Evolutionary conservation across 2,888 invertebrate genomes (phyloP), one percentile per base, ranked within the genome.

Genomic region (Clusia tigrina): DNA sequence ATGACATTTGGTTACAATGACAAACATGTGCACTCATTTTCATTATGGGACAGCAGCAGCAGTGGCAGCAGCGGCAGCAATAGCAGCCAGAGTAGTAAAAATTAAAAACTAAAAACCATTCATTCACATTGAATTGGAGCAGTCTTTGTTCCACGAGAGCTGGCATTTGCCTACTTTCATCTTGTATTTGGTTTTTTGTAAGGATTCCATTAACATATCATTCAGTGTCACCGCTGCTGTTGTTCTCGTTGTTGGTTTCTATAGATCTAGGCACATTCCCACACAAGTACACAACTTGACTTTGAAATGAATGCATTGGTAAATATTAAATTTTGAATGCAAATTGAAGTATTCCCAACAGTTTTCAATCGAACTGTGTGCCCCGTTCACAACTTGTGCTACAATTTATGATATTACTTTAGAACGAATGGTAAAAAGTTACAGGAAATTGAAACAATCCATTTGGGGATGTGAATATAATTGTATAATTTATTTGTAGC

Each of bases 1-100:
- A n/a, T 20, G 58, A 58, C 58, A 58, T 58, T 58, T 51, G 2
- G 32, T 22, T 20, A 25, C 54, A 38, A 17, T 37, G 37, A 48
- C 20, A 55, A 48, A 15, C 32, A 52, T 25, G 3, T 37, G 23
- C 24, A 48, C 42, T 26, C 24, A 32, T 46, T 38, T n/a, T 17
- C n/a, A 20, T 51, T 54, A 26, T 25, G 32, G 23, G 37, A 23
- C 38, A 18, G 55, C 26, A 12, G 32, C 32, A 12, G 32, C 32
- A 12, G 12, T n/a, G n/a, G 20, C n/a, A 6, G 20, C 22, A 20
- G 20, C 22, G 52, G 25, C 6, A 25, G 48, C 15, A 48, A 20
- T 22, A 20, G 48, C 15, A 48, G 48, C n/a, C 9, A 42, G 9
- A 42, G n/a, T 17, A 42, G 42, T n/a, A 48, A 15, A 42, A 42